Conservation (phyloP, 92 coral and sea anemone species). For the Zoanthus sansibaricus region DNA sequence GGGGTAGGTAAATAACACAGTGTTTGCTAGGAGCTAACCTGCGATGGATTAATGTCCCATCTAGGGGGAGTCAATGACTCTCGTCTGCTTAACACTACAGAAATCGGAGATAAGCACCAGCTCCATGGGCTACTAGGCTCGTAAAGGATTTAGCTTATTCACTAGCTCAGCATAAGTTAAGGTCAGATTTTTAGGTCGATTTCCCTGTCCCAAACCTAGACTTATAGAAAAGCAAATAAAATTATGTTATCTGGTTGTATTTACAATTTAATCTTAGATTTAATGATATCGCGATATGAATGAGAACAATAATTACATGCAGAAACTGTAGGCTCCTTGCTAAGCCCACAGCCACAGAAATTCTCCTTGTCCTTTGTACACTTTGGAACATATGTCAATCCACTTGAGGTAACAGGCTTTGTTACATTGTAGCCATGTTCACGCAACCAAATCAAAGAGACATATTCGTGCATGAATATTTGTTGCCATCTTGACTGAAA, state of each 20-base stretch:
- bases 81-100: too few species aligned
- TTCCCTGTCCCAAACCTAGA: background rate
- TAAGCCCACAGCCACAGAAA: slow-evolving; percentile 43
- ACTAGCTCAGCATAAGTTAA: too few species aligned
- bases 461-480: slow-evolving; percentile 43
- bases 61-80: too few species aligned
- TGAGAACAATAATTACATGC: slow-evolving; percentile 39
- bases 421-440: slow-evolving; percentile 35
- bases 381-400: slow-evolving; percentile 25
- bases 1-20: too few species aligned
- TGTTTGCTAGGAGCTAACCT: too few species aligned
- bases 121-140: too few species aligned
- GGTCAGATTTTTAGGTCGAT: too few species aligned
- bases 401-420: slow-evolving; percentile 32
- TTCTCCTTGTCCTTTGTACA: slow-evolving; percentile 6
- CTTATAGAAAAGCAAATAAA: background rate
- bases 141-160: too few species aligned
- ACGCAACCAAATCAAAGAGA: slow-evolving; percentile 38
- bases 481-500: slow-evolving; percentile 39
- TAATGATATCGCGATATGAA: slow-evolving; percentile 16
- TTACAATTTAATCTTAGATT: slow-evolving; percentile 5
- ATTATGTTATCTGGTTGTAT: background rate
- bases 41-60: too few species aligned
- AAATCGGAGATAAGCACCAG: too few species aligned
- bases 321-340: background rate